phyloP scores from a whole-genome alignment of 2,113 vertebrate species.

The Pogonocichla stellata region DNA sequence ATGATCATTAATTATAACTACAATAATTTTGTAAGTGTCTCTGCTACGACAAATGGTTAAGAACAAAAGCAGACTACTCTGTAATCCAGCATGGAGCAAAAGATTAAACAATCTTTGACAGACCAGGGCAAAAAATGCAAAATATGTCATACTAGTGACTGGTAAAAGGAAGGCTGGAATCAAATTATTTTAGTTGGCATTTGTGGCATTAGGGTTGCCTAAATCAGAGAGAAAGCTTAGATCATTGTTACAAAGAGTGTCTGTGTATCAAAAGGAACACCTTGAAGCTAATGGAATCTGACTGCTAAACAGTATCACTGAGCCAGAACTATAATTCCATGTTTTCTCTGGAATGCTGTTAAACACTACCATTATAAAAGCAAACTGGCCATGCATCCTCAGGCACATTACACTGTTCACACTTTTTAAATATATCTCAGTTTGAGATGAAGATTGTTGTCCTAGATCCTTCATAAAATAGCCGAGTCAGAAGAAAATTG shows the following conservation, averaged over 20 bases:
- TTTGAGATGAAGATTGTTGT: constrained; percentile 34
- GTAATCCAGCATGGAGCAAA: neutral
- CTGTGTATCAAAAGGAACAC: constrained; percentile 31
- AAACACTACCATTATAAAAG: constrained; percentile 27
- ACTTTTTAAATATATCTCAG: constrained; percentile 2
- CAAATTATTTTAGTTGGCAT: neutral
- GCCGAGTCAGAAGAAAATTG: neutral
- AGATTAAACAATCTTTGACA: neutral
- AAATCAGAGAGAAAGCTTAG: neutral
- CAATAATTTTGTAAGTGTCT: neutral
- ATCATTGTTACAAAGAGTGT: constrained; percentile 15
- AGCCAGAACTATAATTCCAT: constrained; percentile 39
- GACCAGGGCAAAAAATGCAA: neutral
- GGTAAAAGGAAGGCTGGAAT: neutral
- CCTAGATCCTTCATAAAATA: constrained; percentile 1
- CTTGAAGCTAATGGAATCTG: constrained; percentile 45
- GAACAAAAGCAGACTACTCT: neutral
- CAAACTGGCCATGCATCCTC: constrained; percentile 37
- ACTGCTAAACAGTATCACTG: constrained; percentile 29
- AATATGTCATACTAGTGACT: neutral
- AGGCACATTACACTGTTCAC: neutral
- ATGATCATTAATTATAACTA: neutral
- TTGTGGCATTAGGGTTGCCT: neutral
- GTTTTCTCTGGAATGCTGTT: constrained; percentile 19
- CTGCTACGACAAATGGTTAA: neutral